A percentile compares a stretch with the other conserved stretches of the same genome.
Conservation (phyloP, 2,888 invertebrate species). For the Lydus trimaculatus region DNA sequence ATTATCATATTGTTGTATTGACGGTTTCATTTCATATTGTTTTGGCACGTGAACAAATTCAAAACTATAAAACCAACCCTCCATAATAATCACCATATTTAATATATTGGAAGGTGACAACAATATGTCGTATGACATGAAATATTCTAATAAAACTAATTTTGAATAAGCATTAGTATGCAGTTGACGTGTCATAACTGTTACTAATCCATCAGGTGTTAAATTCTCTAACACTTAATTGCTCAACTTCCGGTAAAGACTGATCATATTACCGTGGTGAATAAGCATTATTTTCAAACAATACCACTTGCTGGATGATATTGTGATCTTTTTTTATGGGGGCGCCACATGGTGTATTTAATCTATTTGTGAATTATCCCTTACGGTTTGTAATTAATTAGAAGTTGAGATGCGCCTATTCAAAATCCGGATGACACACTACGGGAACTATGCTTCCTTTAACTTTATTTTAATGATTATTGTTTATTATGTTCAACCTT, state of each 20-base stretch:
- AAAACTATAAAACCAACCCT: slow-evolving; percentile 34
- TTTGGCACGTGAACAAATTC: slow-evolving; percentile 38
- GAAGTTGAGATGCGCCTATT: slow-evolving; percentile 47
- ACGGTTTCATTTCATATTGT: slow-evolving; percentile 33
- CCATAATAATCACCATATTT: slow-evolving; percentile 15
- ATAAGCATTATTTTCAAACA: slow-evolving; percentile 52
- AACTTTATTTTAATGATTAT: slow-evolving; percentile 32
- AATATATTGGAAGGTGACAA: slow-evolving; percentile 27
- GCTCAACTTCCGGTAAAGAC: slow-evolving; percentile 51
- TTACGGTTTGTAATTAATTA: slow-evolving; percentile 54
- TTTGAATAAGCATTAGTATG: slow-evolving; percentile 40
- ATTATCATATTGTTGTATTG: slow-evolving; percentile 27
- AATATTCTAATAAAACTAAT: slow-evolving; percentile 2
- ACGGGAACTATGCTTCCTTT: slow-evolving; percentile 38
- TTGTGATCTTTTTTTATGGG: slow-evolving; percentile 50
- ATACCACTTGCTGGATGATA: slow-evolving; percentile 55
- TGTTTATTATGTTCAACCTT: not conserved
- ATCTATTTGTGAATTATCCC: slow-evolving; percentile 54
- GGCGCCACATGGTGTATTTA: slow-evolving; percentile 55
- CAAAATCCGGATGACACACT: slow-evolving; percentile 41
- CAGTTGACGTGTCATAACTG: slow-evolving; percentile 45
- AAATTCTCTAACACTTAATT: slow-evolving; percentile 55
- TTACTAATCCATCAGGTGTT: slow-evolving; percentile 57
- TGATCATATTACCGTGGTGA: slow-evolving; percentile 53
- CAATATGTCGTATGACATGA: not conserved